phyloP scores from a whole-genome alignment of 1,140 invertebrate species.

The Laupala kohalensis region DNA sequence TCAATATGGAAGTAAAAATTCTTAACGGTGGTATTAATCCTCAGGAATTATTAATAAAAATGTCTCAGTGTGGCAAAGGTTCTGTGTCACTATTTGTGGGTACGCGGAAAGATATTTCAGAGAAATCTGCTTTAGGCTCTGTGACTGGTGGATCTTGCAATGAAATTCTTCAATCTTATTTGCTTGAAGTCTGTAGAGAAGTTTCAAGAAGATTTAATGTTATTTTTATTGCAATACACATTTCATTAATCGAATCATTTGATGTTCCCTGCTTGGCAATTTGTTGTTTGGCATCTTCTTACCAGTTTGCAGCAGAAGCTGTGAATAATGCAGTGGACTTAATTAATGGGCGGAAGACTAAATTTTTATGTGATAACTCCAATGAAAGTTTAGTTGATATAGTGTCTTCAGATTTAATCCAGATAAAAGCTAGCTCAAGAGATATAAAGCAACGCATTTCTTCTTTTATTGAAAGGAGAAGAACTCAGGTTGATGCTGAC shows the following conservation, averaged over 20 bases:
- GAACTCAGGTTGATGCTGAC: conserved; percentile 43
- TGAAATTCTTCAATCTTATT: background rate
- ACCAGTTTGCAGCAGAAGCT: background rate
- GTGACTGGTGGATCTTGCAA: background rate
- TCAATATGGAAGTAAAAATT: background rate
- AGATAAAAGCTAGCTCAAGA: conserved; percentile 41
- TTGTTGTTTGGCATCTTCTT: background rate
- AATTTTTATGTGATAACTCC: background rate
- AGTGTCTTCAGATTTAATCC: conserved; percentile 34
- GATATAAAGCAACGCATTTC: conserved; percentile 44
- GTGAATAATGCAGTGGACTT: background rate
- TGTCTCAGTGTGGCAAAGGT: background rate
- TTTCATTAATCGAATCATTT: background rate
- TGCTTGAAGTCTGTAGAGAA: background rate
- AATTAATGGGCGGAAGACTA: background rate
- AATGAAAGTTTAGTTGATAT: conserved; percentile 20
- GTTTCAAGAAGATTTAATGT: background rate
- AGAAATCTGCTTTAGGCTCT: background rate
- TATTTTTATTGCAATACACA: background rate
- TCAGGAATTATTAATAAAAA: background rate
- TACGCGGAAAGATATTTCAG: background rate
- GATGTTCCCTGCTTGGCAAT: background rate
- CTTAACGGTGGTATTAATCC: background rate
- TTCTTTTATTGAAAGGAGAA: conserved; percentile 46
- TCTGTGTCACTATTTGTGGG: background rate